phyloP scores from a whole-genome alignment of 2,888 invertebrate species.

The Melipona bicolor region DNA sequence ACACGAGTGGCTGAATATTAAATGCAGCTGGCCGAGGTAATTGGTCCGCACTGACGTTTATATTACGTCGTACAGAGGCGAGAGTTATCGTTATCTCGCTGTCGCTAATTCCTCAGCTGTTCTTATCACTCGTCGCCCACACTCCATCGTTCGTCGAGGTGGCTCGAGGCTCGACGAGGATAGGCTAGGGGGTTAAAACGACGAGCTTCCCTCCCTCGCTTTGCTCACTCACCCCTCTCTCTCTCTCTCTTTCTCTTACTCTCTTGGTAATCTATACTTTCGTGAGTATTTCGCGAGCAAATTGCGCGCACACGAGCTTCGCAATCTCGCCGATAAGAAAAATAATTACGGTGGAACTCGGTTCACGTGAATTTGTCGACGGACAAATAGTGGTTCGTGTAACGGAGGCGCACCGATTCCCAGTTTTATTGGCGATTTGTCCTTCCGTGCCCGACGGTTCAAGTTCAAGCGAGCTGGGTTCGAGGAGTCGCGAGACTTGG shows the following conservation, averaged over 20 bases:
- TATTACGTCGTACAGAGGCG: constrained; percentile 58
- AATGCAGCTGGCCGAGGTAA: constrained; percentile 55
- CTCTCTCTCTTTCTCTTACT: too few relatives aligned
- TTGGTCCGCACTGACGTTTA: constrained; percentile 58
- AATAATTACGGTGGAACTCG: too few relatives aligned
- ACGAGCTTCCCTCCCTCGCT: constrained; percentile 12
- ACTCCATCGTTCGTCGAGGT: constrained; percentile 7
- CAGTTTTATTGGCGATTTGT: too few relatives aligned
- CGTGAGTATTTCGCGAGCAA: constrained; percentile 63
- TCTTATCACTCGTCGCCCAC: constrained; percentile 74
- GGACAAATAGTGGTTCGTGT: too few relatives aligned
- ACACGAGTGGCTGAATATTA: constrained; percentile 46
- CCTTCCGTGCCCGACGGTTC: too few relatives aligned
- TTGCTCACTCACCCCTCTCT: too few relatives aligned
- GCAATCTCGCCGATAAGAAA: not conserved
- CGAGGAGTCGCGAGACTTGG: too few relatives aligned
- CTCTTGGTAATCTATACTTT: constrained; percentile 71
- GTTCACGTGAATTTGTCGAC: too few relatives aligned
- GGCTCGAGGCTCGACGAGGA: not conserved
- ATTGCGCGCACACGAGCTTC: not conserved
- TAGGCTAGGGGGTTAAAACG: not conserved
- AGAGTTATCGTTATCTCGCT: constrained; percentile 77
- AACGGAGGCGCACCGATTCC: too few relatives aligned
- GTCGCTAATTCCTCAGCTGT: constrained; percentile 77
- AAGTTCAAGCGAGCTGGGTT: too few relatives aligned